Evolutionary conservation across 2,113 vertebrate species (phyloP).

Genomic region (Halichoeres trimaculatus): DNA sequence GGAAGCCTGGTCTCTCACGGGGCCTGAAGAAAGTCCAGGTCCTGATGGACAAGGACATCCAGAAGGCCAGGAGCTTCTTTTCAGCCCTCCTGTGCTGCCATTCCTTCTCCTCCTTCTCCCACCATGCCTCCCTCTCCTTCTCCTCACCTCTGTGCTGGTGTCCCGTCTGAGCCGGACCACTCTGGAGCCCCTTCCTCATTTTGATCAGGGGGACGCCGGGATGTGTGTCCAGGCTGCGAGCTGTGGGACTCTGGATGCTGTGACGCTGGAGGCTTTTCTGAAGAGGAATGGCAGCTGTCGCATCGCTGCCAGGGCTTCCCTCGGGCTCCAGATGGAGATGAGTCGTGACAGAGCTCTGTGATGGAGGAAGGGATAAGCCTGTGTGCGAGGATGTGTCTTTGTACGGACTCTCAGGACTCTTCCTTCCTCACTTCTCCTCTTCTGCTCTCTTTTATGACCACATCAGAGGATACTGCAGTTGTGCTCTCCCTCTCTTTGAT

Average conservation of each 20-base stretch:
- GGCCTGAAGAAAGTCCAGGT: slow-evolving; percentile 76
- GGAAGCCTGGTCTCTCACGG: slow-evolving; percentile 69
- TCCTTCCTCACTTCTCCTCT: slow-evolving; percentile 10
- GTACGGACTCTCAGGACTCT: slow-evolving; percentile 14
- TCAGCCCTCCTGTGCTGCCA: slow-evolving; percentile 69
- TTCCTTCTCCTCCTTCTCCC: slow-evolving; percentile 42
- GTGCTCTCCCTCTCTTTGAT: slow-evolving; percentile 33
- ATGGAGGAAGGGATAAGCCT: slow-evolving; percentile 17
- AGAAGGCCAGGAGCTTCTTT: slow-evolving; percentile 81
- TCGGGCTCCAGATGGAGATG: slow-evolving; percentile 47
- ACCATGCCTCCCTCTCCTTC: slow-evolving; percentile 47
- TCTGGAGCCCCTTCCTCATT: slow-evolving; percentile 66
- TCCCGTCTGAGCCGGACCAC: slow-evolving; percentile 16
- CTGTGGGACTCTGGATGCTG: background rate
- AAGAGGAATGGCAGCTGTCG: background rate
- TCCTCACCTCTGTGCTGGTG: slow-evolving; percentile 29
- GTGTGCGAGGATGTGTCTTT: background rate
- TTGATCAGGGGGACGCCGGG: slow-evolving; percentile 4
- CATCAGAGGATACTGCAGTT: slow-evolving; percentile 55
- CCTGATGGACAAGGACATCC: slow-evolving; percentile 75
- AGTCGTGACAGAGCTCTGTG: slow-evolving; percentile 18
- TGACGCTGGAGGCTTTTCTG: slow-evolving; percentile 7
- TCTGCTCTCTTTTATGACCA: slow-evolving; percentile 21
- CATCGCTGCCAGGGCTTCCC: slow-evolving; percentile 10
- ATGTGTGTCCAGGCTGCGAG: slow-evolving; percentile 6